phyloP scores from a whole-genome alignment of 2,888 invertebrate genomes.

The Metellina segmentata region DNA sequence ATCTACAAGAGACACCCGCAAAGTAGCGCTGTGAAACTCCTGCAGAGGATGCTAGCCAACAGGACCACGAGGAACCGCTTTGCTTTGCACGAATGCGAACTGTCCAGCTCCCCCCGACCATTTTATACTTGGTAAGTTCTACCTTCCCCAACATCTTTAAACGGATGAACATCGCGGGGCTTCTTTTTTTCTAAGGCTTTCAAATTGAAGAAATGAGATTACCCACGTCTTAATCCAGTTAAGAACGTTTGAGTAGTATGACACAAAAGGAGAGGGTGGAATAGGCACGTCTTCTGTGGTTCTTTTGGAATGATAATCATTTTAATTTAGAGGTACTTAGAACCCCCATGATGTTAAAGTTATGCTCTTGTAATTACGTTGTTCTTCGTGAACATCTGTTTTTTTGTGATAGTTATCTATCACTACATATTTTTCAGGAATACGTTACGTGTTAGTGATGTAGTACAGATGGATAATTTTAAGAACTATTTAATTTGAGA shows the following conservation, averaged over 20 bases:
- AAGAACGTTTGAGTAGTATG: constrained; percentile 12
- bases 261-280: neutral
- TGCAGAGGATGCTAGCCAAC: constrained; percentile 73
- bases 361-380: no score
- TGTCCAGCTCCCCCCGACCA: neutral
- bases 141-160: constrained; percentile 28
- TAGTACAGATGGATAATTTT: no score
- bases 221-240: constrained; percentile 51
- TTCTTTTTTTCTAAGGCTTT: constrained; percentile 69
- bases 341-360: no score
- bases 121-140: constrained; percentile 43
- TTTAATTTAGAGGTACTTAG: neutral
- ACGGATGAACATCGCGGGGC: constrained; percentile 41
- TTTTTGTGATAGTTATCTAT: no score
- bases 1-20: constrained; percentile 74
- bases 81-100: constrained; percentile 74
- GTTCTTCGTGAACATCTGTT: no score
- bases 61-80: constrained; percentile 74
- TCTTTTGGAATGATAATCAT: neutral
- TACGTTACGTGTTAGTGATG: no score
- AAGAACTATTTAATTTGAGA: no score
- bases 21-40: constrained; percentile 62
- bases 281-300: no score
- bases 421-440: no score
- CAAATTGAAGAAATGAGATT: constrained; percentile 59